These are phyloP conservation scores for Phaonia tiefii DNA, from an alignment of 2,888 invertebrate species.

Conservation along the genomic window DNA sequence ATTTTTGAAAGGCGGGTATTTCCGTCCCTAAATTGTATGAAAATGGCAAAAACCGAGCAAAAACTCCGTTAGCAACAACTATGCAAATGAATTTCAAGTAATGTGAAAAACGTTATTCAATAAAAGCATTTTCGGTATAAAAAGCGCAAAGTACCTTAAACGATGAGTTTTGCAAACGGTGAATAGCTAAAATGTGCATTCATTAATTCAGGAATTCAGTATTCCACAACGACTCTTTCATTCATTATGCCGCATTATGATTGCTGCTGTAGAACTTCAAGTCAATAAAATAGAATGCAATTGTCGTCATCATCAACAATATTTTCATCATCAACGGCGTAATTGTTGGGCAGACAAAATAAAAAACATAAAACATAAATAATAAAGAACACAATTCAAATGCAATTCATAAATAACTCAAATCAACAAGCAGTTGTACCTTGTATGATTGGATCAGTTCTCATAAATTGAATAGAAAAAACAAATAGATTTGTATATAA, in stretches of 20 bases:
- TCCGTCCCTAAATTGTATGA: background rate
- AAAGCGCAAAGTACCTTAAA: background rate
- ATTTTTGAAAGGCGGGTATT: background rate
- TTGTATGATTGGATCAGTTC: too few relatives aligned
- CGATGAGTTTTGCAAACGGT: background rate
- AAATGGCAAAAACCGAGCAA: background rate
- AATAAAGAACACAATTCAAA: background rate
- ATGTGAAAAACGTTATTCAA: background rate
- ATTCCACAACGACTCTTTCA: too few relatives aligned
- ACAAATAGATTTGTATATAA: too few relatives aligned
- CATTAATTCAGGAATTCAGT: too few relatives aligned
- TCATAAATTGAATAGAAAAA: too few relatives aligned
- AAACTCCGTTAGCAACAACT: background rate
- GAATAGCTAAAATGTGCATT: background rate
- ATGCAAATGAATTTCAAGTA: background rate
- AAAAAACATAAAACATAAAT: background rate
- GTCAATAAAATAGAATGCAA: too few relatives aligned
- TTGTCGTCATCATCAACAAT: too few relatives aligned
- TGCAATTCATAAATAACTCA: slow-evolving; percentile 14
- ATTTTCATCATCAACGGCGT: too few relatives aligned
- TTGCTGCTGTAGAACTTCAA: too few relatives aligned
- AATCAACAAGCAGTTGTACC: too few relatives aligned
- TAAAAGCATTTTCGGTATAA: background rate
- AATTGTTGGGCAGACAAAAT: too few relatives aligned
- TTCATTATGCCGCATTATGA: too few relatives aligned